phyloP scores from a whole-genome alignment of 2,888 invertebrate species.

The Acanthosepion lycidas region DNA sequence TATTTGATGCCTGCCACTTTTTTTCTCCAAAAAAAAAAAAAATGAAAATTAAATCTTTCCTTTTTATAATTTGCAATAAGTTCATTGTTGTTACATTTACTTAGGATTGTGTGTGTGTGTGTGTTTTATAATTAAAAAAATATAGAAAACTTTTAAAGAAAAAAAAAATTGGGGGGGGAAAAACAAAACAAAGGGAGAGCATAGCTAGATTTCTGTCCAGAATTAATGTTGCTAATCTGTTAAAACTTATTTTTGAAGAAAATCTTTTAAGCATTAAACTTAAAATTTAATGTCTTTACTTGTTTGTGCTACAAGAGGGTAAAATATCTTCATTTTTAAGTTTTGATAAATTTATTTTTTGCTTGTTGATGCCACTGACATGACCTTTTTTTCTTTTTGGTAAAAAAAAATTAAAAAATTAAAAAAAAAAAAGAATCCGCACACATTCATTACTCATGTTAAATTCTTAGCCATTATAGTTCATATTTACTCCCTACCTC shows the following conservation, averaged over 20 bases:
- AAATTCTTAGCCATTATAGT: background rate
- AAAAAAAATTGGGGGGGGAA: too few species aligned
- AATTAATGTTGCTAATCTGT: background rate
- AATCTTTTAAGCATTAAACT: background rate
- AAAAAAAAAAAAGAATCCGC: background rate
- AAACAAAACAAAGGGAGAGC: background rate
- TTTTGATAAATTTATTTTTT: background rate
- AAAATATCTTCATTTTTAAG: constrained; percentile 1
- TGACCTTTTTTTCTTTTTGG: background rate
- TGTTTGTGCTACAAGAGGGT: background rate
- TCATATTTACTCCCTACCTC: background rate
- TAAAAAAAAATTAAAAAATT: background rate
- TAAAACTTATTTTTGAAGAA: background rate
- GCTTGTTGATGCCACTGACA: background rate
- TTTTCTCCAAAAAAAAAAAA: background rate
- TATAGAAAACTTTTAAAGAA: background rate
- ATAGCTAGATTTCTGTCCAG: background rate
- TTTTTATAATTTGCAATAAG: background rate
- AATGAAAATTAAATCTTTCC: background rate
- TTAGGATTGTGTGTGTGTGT: background rate
- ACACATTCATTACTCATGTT: background rate
- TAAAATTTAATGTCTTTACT: background rate
- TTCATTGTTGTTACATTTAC: background rate
- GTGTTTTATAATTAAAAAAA: too few species aligned
- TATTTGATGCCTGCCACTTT: background rate